Evolutionary conservation across 2,888 invertebrate species (phyloP), one percentile per base, ranked within the genome.

Genomic region (Lymantria dispar): DNA sequence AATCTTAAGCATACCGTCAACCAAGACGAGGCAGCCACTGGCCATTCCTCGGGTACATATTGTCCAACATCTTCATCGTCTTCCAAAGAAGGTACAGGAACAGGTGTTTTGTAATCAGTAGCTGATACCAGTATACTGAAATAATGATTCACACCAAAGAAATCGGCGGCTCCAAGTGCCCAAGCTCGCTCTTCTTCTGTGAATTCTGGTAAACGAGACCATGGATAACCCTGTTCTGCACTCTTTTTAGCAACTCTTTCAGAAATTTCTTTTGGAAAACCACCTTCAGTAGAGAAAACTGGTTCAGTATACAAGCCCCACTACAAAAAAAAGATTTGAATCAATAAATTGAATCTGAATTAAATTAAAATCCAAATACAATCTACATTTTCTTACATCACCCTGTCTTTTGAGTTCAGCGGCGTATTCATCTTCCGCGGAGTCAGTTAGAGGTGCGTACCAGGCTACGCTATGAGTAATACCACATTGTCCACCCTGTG

Each of bases 121-220:
- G 78, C 78, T 0, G 82, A 78, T 7, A 83, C 52, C 1, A 77
- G 47, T 0, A 3, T 73, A 0, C 91, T 76, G 0, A 94, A 93
- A 71, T 96, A 96, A 49, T 94, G 92, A 66, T 96, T 96, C 3
- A 96, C 79, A 0, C 95, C 85, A 2, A 85, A 74, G 71, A 85
- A 87, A 52, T 87, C 87, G 0, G 71, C 51, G 0, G 80, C 45
- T 1, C 87, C 87, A 42, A 58, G 74, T 0, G 77, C 74, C 3
- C 76, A 70, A 0, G 59, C 56, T 3, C 62, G 68, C 72, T 92
- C 89, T 45, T 84, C 78, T 11, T 71, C 62, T 0, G 87, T 83
- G 55, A 91, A 90, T 10, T 66, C 64, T 1, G 92, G 92, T 38
- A 92, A 60, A 3, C 91, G 76, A 0, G 92, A 91, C 37, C 71